Evolutionary conservation across 2,888 invertebrate species (phyloP).

Genomic region (Dromius quadrimaculatus): DNA sequence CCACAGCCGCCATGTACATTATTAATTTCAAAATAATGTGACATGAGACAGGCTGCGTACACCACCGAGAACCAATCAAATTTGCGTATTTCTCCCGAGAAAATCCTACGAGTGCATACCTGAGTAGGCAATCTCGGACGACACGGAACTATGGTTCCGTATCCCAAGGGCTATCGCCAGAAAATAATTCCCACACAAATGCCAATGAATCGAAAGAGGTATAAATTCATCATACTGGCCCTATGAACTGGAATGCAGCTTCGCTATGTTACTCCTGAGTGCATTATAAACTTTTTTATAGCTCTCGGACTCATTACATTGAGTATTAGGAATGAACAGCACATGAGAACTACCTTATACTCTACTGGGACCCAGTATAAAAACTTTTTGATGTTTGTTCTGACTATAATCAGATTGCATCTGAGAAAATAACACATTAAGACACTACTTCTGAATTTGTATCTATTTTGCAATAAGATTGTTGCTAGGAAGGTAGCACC

Average conservation of each 20-base stretch:
- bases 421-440: constrained; percentile 16
- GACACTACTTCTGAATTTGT: too few relatives aligned
- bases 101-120: constrained; percentile 63
- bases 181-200: constrained; percentile 1
- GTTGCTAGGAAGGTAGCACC: too few relatives aligned
- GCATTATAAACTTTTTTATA: constrained; percentile 37
- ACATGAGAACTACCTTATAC: constrained; percentile 21
- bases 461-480: too few relatives aligned
- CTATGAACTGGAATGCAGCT: background rate
- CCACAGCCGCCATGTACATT: constrained; percentile 25
- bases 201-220: background rate
- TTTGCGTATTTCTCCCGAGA: constrained; percentile 65
- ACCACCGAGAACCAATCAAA: constrained; percentile 63
- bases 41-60: constrained; percentile 17
- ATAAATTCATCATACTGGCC: background rate
- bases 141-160: background rate
- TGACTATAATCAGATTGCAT: constrained; percentile 30
- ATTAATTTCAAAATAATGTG: constrained; percentile 49
- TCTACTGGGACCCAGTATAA: constrained; percentile 12
- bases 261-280: constrained; percentile 2
- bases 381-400: constrained; percentile 41
- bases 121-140: constrained; percentile 60
- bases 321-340: constrained; percentile 34
- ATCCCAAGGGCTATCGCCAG: background rate
- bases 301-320: constrained; percentile 35